A percentile compares a stretch with the other conserved stretches of the same genome.
Evolutionary conservation across 2,888 invertebrate genomes (phyloP).

Genomic region (Zygogramma bicolorata): DNA sequence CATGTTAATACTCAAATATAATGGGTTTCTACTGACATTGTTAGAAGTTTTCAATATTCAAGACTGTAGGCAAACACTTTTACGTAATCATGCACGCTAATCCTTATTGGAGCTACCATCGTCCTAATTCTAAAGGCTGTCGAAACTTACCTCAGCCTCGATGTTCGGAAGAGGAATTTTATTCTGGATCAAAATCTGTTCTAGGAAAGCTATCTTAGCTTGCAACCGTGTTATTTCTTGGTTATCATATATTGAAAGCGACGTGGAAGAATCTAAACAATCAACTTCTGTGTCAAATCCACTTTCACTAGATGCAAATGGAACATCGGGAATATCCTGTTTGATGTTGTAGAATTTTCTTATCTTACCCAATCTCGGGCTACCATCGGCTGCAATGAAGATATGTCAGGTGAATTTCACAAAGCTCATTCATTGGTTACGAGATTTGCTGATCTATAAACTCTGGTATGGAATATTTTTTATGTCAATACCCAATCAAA

Average conservation of each 20-base stretch:
- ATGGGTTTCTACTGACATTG: background rate
- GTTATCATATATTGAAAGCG: slow-evolving; percentile 48
- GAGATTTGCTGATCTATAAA: no score
- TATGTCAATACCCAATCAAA: no score
- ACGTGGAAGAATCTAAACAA: slow-evolving; percentile 60
- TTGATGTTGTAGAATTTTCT: slow-evolving; percentile 69
- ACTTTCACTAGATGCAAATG: slow-evolving; percentile 63
- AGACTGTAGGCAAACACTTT: background rate
- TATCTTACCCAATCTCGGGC: slow-evolving; percentile 73
- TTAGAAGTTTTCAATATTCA: background rate
- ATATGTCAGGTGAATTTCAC: no score
- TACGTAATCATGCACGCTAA: background rate
- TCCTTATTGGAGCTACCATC: background rate
- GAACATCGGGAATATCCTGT: slow-evolving; percentile 64
- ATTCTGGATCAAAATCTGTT: slow-evolving; percentile 62
- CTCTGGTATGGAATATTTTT: no score
- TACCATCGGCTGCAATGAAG: slow-evolving; percentile 65
- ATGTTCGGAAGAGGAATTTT: slow-evolving; percentile 52
- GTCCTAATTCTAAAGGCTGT: background rate
- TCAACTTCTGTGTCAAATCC: slow-evolving; percentile 66
- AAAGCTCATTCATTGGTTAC: no score
- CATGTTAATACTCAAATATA: background rate
- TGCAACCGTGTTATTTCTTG: slow-evolving; percentile 59
- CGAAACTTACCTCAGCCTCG: slow-evolving; percentile 51
- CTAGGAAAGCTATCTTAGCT: slow-evolving; percentile 63